Conservation (phyloP, 2,113 vertebrate genomes). For the Macrotus californicus region DNA sequence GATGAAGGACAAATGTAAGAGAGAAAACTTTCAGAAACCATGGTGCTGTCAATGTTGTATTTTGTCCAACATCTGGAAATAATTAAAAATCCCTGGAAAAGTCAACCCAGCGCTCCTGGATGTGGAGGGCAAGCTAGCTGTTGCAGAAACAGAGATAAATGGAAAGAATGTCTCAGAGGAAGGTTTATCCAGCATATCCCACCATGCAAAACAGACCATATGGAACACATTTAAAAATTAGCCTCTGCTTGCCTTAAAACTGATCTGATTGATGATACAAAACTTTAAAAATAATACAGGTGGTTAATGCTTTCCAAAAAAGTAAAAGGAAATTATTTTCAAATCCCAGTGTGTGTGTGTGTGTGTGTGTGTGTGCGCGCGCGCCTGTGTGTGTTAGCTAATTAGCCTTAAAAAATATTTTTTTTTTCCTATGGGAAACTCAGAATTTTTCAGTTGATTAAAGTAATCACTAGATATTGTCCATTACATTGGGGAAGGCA, state of each 20-base stretch:
- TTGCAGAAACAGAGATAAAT: conserved; percentile 25
- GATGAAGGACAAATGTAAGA: neutral
- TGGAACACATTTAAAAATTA: conserved; percentile 41
- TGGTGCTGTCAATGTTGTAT: neutral
- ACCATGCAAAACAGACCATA: neutral
- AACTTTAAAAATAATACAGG: conserved; percentile 53
- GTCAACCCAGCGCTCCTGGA: neutral
- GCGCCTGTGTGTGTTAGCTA: neutral
- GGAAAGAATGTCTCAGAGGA: conserved; percentile 36
- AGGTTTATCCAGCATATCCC: neutral
- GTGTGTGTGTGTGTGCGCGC: neutral
- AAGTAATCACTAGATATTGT: neutral
- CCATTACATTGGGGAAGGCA: neutral
- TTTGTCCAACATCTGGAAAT: conserved; percentile 49
- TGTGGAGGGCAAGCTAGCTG: neutral
- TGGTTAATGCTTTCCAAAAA: conserved; percentile 44
- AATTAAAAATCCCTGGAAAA: conserved; percentile 58
- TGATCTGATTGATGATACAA: neutral
- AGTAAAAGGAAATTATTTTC: conserved; percentile 33
- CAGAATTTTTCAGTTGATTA: conserved; percentile 41
- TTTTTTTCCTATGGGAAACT: neutral
- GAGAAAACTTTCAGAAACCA: neutral
- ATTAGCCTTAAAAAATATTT: conserved; percentile 22
- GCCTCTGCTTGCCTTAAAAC: conserved; percentile 42
- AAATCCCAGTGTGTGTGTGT: neutral